Conservation (phyloP, 92 coral and sea anemone species). For the Epizoanthus stellaris region DNA sequence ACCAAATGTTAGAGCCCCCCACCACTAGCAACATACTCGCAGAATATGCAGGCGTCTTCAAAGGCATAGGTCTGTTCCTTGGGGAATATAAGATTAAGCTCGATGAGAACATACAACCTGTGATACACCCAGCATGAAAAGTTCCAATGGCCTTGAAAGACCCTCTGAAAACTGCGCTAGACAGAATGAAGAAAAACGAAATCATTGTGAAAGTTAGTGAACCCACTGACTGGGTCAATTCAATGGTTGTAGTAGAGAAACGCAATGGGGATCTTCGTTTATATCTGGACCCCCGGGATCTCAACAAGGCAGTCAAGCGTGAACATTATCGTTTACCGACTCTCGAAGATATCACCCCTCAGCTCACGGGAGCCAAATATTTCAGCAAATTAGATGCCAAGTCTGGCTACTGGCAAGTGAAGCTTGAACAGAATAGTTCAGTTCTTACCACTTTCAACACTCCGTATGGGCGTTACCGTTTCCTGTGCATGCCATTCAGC, state of each 20-base stretch:
- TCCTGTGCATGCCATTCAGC: constrained; percentile 39
- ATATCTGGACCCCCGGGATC: constrained; percentile 42
- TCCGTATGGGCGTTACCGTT: constrained; percentile 38
- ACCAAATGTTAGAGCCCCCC: not conserved
- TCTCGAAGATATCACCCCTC: constrained; percentile 25
- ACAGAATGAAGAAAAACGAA: constrained; percentile 3
- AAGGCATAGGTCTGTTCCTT: constrained; percentile 13
- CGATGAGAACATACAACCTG: not conserved
- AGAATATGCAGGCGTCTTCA: constrained; percentile 24
- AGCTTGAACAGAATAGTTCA: constrained; percentile 10
- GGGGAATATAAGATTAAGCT: constrained; percentile 12
- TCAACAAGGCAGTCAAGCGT: constrained; percentile 36
- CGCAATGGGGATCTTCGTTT: not conserved
- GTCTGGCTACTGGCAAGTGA: constrained; percentile 2
- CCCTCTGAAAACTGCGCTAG: not conserved
- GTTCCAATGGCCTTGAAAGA: not conserved
- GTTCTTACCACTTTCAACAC: constrained; percentile 33
- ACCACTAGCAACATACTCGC: not conserved
- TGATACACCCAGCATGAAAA: constrained; percentile 7
- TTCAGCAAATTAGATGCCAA: constrained; percentile 30
- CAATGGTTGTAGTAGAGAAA: constrained; percentile 3
- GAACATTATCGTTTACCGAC: constrained; percentile 46
- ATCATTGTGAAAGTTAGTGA: not conserved
- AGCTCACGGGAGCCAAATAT: constrained; percentile 13
- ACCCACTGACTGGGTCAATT: constrained; percentile 10